Evolutionary conservation across 2,113 vertebrate genomes (phyloP).

Genomic region (Ahaetulla prasina): DNA sequence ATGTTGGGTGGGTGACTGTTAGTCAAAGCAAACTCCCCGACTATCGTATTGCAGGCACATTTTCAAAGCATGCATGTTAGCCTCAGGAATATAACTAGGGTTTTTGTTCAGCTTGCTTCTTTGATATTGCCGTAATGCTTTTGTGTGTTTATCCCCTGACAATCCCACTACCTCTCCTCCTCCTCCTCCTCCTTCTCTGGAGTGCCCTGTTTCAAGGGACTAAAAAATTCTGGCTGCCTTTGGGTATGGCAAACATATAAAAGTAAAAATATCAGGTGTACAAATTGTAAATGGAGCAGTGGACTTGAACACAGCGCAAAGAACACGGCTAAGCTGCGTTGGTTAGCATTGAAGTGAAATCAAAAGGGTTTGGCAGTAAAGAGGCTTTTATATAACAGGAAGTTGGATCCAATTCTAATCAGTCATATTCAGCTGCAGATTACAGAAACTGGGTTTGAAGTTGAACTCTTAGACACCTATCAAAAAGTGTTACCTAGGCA

Average conservation of each 20-base stretch:
- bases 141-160: background rate
- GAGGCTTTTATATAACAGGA: background rate
- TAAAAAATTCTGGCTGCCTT: background rate
- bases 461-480: background rate
- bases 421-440: background rate
- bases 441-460: background rate
- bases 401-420: background rate
- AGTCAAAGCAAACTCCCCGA: background rate
- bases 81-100: slow-evolving; percentile 5
- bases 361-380: background rate
- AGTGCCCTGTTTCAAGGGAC: background rate
- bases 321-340: background rate
- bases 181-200: background rate
- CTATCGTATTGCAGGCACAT: slow-evolving; percentile 12
- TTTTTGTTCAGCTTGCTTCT: slow-evolving; percentile 14
- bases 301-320: background rate
- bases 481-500: background rate
- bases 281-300: background rate
- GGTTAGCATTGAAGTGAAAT: background rate
- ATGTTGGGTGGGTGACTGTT: background rate
- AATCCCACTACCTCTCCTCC: background rate
- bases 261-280: background rate
- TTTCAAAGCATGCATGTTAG: slow-evolving; percentile 16
- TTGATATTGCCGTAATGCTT: slow-evolving; percentile 8
- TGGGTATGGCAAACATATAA: background rate